These are phyloP conservation scores for Progne subis DNA, from an alignment of 2,113 vertebrate species.

Conservation along the genomic window DNA sequence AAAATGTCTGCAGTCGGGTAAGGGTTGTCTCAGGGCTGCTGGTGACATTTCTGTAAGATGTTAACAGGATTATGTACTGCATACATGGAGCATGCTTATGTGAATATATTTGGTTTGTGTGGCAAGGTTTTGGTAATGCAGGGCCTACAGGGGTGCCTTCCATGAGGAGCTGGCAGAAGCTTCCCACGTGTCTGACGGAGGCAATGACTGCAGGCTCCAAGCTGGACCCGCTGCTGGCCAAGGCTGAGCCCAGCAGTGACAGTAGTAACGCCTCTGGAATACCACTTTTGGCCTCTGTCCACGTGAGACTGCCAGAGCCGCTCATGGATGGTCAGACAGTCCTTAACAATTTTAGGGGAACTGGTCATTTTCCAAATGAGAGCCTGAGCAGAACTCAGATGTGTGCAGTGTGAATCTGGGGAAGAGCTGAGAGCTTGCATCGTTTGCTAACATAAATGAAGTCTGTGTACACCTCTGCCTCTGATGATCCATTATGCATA, in stretches of 20 bases:
- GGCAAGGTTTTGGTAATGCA: background rate
- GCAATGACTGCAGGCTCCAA: background rate
- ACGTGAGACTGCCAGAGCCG: background rate
- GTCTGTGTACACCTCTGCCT: background rate
- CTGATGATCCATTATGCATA: background rate
- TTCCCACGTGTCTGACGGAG: background rate
- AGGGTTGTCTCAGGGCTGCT: background rate
- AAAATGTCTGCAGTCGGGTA: background rate
- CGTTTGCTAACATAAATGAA: background rate
- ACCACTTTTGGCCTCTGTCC: background rate
- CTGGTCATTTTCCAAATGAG: background rate
- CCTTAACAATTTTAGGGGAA: background rate
- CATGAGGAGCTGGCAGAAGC: background rate
- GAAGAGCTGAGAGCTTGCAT: background rate
- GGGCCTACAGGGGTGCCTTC: background rate
- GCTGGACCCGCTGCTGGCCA: background rate
- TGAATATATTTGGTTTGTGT: background rate
- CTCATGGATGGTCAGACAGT: background rate
- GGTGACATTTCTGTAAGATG: background rate
- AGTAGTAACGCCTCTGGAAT: fast-evolving
- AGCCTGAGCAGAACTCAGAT: background rate
- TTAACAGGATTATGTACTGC: background rate
- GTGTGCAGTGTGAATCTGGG: background rate
- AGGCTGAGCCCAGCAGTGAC: background rate
- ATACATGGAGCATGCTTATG: fast-evolving